phyloP scores from a whole-genome alignment of 2,888 invertebrate genomes.

The Lycocerus yunnanus region DNA sequence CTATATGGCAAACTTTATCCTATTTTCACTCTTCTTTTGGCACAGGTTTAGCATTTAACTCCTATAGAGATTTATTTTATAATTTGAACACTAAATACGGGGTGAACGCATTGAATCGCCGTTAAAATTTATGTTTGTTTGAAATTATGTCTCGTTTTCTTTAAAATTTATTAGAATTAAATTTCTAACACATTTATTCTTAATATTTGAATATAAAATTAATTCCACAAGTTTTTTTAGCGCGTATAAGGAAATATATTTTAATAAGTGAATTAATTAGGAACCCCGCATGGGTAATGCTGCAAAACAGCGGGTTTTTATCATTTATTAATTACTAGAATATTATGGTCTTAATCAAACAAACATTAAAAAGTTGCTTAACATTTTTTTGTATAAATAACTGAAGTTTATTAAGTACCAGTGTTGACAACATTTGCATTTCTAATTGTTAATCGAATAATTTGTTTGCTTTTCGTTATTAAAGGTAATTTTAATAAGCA shows the following conservation, averaged over 20 bases:
- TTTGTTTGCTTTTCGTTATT: neutral
- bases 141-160: neutral
- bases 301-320: neutral
- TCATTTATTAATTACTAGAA: neutral
- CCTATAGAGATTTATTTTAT: no score
- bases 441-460: neutral
- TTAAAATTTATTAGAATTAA: neutral
- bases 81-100: no score
- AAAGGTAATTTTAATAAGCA: conserved; percentile 35
- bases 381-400: neutral
- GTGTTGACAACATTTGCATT: neutral
- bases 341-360: neutral
- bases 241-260: neutral
- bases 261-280: conserved; percentile 1
- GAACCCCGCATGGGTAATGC: neutral
- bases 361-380: neutral
- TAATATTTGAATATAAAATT: neutral
- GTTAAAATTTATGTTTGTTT: no score
- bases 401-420: neutral
- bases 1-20: no score
- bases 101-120: no score
- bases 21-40: no score
- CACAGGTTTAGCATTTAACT: no score
- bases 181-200: neutral
- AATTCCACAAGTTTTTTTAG: neutral